phyloP scores from a whole-genome alignment of 2,797 vertebrate species.

The Peromyscus eremicus region DNA sequence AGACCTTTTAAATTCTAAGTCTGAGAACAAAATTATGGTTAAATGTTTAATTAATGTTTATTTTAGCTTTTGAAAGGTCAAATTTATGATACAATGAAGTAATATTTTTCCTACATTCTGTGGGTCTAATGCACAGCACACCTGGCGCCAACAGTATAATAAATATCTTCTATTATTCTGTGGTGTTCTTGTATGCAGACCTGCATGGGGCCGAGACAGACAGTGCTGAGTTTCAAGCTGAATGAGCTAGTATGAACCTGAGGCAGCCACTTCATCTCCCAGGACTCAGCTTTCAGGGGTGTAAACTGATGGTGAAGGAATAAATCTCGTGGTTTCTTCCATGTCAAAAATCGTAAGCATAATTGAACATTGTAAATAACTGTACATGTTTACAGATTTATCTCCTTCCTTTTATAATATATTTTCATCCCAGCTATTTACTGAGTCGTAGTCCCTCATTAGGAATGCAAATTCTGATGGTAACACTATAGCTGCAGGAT shows the following conservation, averaged over 20 bases:
- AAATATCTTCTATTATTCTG: constrained; percentile 78
- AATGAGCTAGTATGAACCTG: constrained; percentile 60
- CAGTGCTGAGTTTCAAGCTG: constrained; percentile 61
- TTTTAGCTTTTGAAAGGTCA: constrained; percentile 76
- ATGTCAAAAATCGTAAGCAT: constrained; percentile 36
- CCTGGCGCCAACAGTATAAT: constrained; percentile 60
- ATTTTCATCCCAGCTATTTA: constrained; percentile 25
- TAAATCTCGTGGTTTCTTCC: constrained; percentile 49
- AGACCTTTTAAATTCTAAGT: constrained; percentile 72
- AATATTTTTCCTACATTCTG: constrained; percentile 76
- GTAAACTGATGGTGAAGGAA: constrained; percentile 29
- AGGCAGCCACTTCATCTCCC: constrained; percentile 63
- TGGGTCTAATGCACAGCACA: constrained; percentile 67
- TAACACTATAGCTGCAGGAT: neutral
- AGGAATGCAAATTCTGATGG: constrained; percentile 32
- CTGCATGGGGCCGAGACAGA: constrained; percentile 34
- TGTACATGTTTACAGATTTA: constrained; percentile 9
- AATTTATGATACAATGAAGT: constrained; percentile 77
- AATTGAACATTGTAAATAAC: constrained; percentile 65
- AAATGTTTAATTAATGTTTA: constrained; percentile 83
- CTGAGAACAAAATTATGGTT: constrained; percentile 76
- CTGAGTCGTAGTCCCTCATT: neutral
- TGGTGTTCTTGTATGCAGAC: constrained; percentile 60
- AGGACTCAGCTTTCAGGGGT: constrained; percentile 26
- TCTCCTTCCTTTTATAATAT: constrained; percentile 29